A percentile compares a stretch with the other conserved stretches of the same genome.
Conservation (phyloP, 1,140 invertebrate genomes). For the Penaeus vannamei region DNA sequence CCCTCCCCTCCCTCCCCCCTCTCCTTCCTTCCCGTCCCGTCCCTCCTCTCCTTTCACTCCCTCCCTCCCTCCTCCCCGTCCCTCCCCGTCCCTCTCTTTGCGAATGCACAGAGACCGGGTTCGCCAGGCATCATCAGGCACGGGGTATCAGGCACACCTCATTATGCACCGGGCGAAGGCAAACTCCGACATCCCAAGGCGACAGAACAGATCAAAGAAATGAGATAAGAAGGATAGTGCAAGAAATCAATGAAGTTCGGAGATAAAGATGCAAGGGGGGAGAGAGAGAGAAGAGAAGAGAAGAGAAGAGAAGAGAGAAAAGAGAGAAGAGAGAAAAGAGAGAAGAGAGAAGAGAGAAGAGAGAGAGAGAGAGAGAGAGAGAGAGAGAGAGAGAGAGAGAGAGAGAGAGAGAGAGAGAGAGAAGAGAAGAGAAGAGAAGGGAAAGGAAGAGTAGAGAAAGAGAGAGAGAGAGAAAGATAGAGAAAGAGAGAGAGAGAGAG, state of each 20-base stretch:
- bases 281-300: neutral
- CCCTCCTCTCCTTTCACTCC: neutral
- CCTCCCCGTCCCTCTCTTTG: too few relatives aligned
- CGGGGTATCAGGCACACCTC: too few relatives aligned
- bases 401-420: constrained; percentile 40
- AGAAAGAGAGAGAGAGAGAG: too few relatives aligned
- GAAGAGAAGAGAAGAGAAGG: neutral
- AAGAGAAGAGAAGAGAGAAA: neutral
- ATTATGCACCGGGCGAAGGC: too few relatives aligned
- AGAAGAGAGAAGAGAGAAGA: neutral
- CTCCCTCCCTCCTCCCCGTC: neutral
- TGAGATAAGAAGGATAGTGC: neutral
- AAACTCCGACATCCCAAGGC: too few relatives aligned
- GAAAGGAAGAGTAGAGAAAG: neutral
- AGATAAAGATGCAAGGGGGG: neutral
- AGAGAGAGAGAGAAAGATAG: too few relatives aligned
- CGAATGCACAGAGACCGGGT: neutral
- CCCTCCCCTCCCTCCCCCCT: neutral
- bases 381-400: constrained; percentile 24
- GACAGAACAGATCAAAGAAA: neutral
- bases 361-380: neutral
- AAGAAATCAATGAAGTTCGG: too few relatives aligned
- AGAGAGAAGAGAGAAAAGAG: neutral
- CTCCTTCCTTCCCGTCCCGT: neutral
- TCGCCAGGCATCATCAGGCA: too few relatives aligned